These are phyloP conservation scores for Tapera naevia DNA, from an alignment of 2,797 vertebrate genomes.

Conservation along the genomic window DNA sequence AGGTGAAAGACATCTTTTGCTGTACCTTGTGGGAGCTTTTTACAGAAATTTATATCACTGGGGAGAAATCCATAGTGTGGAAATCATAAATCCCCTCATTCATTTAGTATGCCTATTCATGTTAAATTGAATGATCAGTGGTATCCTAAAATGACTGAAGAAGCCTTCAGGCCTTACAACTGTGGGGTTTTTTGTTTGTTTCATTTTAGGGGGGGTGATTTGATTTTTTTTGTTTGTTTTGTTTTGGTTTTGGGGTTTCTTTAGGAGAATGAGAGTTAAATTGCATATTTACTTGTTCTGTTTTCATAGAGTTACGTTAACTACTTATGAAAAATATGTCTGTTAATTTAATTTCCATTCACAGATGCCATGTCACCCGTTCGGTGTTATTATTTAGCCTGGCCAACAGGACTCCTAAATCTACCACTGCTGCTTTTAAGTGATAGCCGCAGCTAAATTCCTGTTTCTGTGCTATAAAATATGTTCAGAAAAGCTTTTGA, in stretches of 20 bases:
- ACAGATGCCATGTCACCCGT: background rate
- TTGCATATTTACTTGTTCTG: background rate
- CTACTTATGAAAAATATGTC: background rate
- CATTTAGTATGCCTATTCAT: background rate
- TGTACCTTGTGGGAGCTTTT: background rate
- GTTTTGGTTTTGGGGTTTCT: background rate
- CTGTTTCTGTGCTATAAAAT: background rate
- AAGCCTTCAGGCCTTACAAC: background rate
- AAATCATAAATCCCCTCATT: conserved; percentile 16
- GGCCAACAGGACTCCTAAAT: background rate
- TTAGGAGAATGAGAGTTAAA: background rate
- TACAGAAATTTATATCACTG: background rate
- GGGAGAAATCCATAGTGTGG: background rate
- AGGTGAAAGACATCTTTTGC: conserved; percentile 13
- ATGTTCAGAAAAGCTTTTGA: background rate
- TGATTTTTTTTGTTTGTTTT: too few species aligned
- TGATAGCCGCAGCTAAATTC: background rate
- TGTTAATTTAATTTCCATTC: background rate
- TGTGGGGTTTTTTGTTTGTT: background rate
- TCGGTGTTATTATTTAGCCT: background rate
- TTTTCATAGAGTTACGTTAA: background rate
- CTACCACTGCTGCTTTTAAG: background rate
- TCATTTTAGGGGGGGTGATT: background rate
- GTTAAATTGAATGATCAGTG: background rate
- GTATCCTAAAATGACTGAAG: background rate